Evolutionary conservation across 2,797 vertebrate genomes (phyloP).

Genomic region (Bufotes viridis): DNA sequence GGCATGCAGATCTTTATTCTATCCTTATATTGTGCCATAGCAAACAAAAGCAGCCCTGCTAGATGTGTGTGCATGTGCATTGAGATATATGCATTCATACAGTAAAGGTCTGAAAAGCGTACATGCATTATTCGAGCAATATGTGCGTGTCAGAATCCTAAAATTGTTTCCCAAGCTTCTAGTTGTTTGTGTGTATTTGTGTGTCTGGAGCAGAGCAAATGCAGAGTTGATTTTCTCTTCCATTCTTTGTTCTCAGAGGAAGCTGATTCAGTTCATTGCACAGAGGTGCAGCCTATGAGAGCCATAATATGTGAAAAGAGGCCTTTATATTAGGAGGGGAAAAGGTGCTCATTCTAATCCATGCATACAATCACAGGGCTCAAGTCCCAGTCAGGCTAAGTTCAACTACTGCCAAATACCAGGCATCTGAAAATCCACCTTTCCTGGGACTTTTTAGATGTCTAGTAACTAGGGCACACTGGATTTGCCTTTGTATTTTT

Average conservation of each 20-base stretch:
- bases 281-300: slow-evolving; percentile 65
- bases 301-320: slow-evolving; percentile 64
- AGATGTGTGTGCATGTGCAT: slow-evolving; percentile 14
- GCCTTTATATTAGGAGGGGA: slow-evolving; percentile 58
- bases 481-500: slow-evolving; percentile 61
- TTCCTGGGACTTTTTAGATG: slow-evolving; percentile 1
- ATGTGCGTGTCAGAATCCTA: slow-evolving; percentile 6
- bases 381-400: slow-evolving; percentile 37
- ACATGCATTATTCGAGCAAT: slow-evolving; percentile 8
- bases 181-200: neutral
- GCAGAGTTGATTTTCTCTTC: slow-evolving; percentile 59
- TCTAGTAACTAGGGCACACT: slow-evolving; percentile 51
- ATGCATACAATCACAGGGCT: slow-evolving; percentile 33
- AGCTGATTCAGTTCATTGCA: slow-evolving; percentile 68
- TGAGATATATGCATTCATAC: slow-evolving; percentile 11
- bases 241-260: slow-evolving; percentile 73
- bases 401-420: slow-evolving; percentile 60
- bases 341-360: slow-evolving; percentile 58
- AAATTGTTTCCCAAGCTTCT: slow-evolving; percentile 22
- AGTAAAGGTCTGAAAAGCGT: neutral
- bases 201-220: slow-evolving; percentile 33
- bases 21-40: neutral
- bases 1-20: neutral
- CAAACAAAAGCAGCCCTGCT: neutral
- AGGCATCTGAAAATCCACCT: slow-evolving; percentile 61